phyloP scores from a whole-genome alignment of 2,113 vertebrate species.

The Pteruthius melanotis region DNA sequence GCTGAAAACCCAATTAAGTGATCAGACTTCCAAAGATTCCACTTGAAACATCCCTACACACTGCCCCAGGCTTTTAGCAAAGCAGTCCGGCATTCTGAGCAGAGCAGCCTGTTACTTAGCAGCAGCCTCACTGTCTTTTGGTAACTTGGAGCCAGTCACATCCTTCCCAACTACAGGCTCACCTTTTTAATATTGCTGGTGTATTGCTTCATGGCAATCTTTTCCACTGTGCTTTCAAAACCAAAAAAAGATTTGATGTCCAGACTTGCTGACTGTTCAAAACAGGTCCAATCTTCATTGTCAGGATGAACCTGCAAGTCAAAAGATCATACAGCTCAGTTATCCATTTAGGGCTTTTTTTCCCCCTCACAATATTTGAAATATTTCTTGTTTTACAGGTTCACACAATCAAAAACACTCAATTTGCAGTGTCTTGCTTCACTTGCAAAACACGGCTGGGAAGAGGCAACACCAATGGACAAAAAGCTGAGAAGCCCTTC shows the following conservation, averaged over 20 bases:
- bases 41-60: background rate
- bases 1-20: background rate
- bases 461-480: background rate
- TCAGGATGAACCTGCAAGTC: slow-evolving; percentile 90
- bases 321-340: background rate
- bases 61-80: background rate
- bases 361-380: background rate
- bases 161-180: background rate
- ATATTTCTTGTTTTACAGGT: background rate
- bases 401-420: background rate
- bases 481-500: background rate
- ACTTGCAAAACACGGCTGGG: background rate
- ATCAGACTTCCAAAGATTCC: background rate
- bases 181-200: slow-evolving; percentile 95
- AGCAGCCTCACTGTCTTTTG: background rate
- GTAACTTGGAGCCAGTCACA: background rate
- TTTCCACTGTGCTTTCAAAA: slow-evolving; percentile 95
- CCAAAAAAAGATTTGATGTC: slow-evolving; percentile 99
- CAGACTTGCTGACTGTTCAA: slow-evolving; percentile 92
- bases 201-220: slow-evolving; percentile 96
- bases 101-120: background rate
- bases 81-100: background rate
- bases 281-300: slow-evolving; percentile 97
- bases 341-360: background rate
- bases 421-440: background rate